Base-by-base conservation (phyloP, 2,113 vertebrate genomes). In the Bos javanicus region DNA sequence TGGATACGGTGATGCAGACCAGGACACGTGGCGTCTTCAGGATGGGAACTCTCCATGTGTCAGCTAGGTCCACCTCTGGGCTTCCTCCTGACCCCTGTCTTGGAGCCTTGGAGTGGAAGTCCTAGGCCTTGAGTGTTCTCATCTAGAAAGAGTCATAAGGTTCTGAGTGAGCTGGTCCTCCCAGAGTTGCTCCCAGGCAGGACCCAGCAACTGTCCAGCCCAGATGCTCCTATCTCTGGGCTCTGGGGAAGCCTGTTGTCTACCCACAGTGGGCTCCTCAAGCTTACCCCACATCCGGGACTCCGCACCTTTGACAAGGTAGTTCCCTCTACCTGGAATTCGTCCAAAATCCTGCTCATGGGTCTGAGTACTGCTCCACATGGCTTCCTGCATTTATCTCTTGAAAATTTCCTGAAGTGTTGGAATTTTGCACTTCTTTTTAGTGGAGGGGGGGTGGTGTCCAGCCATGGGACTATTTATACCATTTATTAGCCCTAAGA, bases 391-490 rank as follows among this genome's bases (percentile, higher is more conserved):
- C 36, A 43, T 85, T 78, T 76, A 17, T 48, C 19, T 14, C 9
- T 54, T 50, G 17, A 43, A 76, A 54, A 46, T 56, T 39, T 48
- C 59, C 54, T 30, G 14, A 54, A 26, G 33, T 33, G 57, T 46
- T 74, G 48, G 21, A 78, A 83, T 25, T 82, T 21, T 48, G 25
- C 5, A 2, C 39, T 64, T 17, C 54, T 36, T 33, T 26, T 59
- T 36, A 46, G 36, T 14, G 17, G 17, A 2, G 2, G 14, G 15
- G 0, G 4, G 5, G 4, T 1, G 10, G 23, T 1, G 3, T n/a
- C 12, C 43, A 26, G 62, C 30, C 33, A 3, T 30, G 46, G 30
- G n/a, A 4, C 71, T 17, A 19, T 84, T 86, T 30, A 30, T 6
- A 57, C 36, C 14, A 2, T 84, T 87, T 74, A 39, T 76, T 33